Conservation (phyloP, 2,113 vertebrate genomes). For the Gymnobelideus leadbeateri region DNA sequence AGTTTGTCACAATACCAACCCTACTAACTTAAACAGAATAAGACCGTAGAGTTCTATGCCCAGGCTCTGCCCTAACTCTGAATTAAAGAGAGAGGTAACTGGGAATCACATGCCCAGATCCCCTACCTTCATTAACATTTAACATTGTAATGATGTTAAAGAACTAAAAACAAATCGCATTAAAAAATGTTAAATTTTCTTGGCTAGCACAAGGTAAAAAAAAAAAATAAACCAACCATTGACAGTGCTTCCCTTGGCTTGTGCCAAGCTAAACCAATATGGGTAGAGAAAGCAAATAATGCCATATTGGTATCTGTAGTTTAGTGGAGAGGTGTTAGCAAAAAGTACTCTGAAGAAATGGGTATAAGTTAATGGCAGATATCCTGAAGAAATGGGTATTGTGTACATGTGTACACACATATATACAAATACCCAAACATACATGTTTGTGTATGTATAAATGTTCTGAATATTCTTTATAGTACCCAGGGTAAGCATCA, state of each 20-base stretch:
- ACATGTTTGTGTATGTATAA: not conserved
- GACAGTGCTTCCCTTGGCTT: not conserved
- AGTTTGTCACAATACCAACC: not conserved
- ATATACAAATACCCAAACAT: no score
- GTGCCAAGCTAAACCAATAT: not conserved
- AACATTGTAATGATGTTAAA: not conserved
- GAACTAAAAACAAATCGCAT: slow-evolving; percentile 5
- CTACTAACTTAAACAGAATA: not conserved
- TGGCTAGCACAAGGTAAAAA: not conserved
- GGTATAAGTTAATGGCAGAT: not conserved
- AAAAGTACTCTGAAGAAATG: not conserved
- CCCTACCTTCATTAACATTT: not conserved
- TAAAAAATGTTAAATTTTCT: not conserved
- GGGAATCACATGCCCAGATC: rapidly evolving
- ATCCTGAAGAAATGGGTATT: not conserved
- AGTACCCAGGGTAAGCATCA: not conserved
- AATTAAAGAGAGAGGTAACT: not conserved
- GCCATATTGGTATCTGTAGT: not conserved
- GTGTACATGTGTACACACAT: not conserved
- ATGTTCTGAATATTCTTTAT: not conserved
- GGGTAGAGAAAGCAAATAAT: not conserved
- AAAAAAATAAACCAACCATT: not conserved
- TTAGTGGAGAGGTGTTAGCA: not conserved
- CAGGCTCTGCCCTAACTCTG: not conserved
- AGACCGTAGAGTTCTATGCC: not conserved